Evolutionary conservation across 1,140 invertebrate genomes (phyloP).

Genomic region (Drosophila micromelanica): DNA sequence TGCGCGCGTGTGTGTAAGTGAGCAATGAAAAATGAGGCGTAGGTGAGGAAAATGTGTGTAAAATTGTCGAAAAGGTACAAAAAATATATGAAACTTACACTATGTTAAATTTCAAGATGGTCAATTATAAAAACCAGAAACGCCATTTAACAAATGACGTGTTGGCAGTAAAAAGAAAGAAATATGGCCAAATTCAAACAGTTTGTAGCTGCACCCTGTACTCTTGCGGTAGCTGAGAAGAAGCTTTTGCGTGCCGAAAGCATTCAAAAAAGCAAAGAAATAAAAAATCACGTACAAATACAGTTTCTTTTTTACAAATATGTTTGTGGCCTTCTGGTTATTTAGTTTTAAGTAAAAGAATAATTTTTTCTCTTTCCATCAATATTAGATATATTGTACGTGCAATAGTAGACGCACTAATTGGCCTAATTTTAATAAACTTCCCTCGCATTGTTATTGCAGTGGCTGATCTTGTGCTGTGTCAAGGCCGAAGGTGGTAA

Average conservation of each 20-base stretch:
- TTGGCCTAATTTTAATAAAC: slow-evolving; percentile 53
- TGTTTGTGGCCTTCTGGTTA: slow-evolving; percentile 19
- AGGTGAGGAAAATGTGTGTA: slow-evolving; percentile 73
- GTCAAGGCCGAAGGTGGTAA: neutral
- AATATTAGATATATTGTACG: slow-evolving; percentile 3
- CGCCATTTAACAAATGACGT: slow-evolving; percentile 37
- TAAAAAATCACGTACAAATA: slow-evolving; percentile 47
- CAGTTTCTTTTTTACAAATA: slow-evolving; percentile 3
- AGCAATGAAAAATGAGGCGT: slow-evolving; percentile 75
- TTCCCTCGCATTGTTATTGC: slow-evolving; percentile 20
- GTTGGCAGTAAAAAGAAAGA: slow-evolving; percentile 59
- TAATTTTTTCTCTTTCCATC: slow-evolving; percentile 17
- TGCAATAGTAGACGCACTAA: slow-evolving; percentile 37
- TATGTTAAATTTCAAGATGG: slow-evolving; percentile 17
- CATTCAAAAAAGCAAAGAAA: slow-evolving; percentile 35
- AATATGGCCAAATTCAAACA: slow-evolving; percentile 41
- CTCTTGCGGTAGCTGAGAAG: slow-evolving; percentile 1
- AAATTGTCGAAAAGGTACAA: slow-evolving; percentile 70
- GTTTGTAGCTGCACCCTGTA: slow-evolving; percentile 26
- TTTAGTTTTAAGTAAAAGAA: neutral
- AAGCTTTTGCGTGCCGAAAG: slow-evolving; percentile 46
- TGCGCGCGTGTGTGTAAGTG: slow-evolving; percentile 70
- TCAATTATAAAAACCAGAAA: slow-evolving; percentile 11
- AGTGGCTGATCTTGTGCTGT: neutral
- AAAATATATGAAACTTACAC: slow-evolving; percentile 17